These are phyloP conservation scores for Axea sp. DNA, from an alignment of 2,888 invertebrate genomes.

Conservation along the genomic window DNA sequence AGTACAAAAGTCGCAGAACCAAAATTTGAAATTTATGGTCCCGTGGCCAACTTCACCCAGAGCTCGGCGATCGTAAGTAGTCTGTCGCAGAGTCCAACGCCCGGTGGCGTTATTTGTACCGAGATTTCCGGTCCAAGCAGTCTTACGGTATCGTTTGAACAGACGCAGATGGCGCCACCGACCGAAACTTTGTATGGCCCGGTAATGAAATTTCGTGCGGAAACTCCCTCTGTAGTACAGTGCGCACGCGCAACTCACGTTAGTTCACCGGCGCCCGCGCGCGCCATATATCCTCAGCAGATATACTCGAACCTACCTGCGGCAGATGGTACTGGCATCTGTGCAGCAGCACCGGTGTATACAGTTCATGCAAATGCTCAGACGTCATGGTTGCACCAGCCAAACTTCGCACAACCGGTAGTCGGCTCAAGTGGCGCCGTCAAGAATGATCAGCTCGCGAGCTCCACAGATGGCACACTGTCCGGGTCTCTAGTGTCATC, in stretches of 20 bases:
- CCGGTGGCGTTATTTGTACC: slow-evolving; percentile 70
- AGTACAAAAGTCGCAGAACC: slow-evolving; percentile 72
- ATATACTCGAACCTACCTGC: slow-evolving; percentile 73
- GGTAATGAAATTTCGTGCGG: slow-evolving; percentile 76
- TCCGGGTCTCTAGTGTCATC: slow-evolving; percentile 68
- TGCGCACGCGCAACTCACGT: slow-evolving; percentile 65
- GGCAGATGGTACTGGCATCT: slow-evolving; percentile 50
- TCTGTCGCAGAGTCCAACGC: slow-evolving; percentile 74
- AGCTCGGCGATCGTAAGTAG: slow-evolving; percentile 77
- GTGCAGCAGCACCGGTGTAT: slow-evolving; percentile 66
- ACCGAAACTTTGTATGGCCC: slow-evolving; percentile 76
- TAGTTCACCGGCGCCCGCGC: slow-evolving; percentile 66
- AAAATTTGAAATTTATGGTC: slow-evolving; percentile 75
- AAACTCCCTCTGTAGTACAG: slow-evolving; percentile 66
- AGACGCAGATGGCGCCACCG: slow-evolving; percentile 50
- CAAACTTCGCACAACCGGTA: slow-evolving; percentile 44
- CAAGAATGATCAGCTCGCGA: slow-evolving; percentile 60
- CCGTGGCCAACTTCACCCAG: slow-evolving; percentile 76
- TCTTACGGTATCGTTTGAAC: slow-evolving; percentile 33
- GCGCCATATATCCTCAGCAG: slow-evolving; percentile 73
- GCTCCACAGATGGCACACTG: slow-evolving; percentile 71
- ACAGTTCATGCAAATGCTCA: slow-evolving; percentile 74
- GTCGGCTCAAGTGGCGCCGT: slow-evolving; percentile 10
- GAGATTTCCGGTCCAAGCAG: slow-evolving; percentile 47
- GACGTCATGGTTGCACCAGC: slow-evolving; percentile 71